Conservation (phyloP, 2,888 invertebrate species). For the Athetis lepigone region DNA sequence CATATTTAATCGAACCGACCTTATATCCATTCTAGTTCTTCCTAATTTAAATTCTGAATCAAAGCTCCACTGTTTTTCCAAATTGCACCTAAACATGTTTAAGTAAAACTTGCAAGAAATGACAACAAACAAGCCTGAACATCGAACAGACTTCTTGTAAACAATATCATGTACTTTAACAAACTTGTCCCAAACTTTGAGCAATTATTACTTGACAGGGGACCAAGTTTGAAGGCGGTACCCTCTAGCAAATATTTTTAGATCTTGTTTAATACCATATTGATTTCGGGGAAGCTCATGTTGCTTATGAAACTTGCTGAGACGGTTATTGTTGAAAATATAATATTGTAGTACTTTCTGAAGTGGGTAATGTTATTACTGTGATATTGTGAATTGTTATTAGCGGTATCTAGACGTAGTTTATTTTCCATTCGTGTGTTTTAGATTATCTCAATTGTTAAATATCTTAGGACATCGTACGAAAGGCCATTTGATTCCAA, state of each 20-base stretch:
- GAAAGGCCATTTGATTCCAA: no score
- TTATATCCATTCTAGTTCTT: neutral
- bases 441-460: no score
- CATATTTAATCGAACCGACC: no score
- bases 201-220: constrained; percentile 59
- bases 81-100: constrained; percentile 34
- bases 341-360: neutral
- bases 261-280: constrained; percentile 50
- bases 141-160: constrained; percentile 48
- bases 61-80: constrained; percentile 12
- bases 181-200: constrained; percentile 47
- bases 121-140: constrained; percentile 51
- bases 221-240: constrained; percentile 36
- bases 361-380: neutral
- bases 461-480: no score
- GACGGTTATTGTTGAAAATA: constrained; percentile 15
- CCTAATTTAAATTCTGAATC: neutral
- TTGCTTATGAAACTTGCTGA: constrained; percentile 35
- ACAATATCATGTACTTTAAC: constrained; percentile 58
- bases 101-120: constrained; percentile 45
- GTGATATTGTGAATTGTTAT: neutral
- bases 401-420: neutral
- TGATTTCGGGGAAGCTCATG: constrained; percentile 30
- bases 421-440: no score
- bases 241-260: constrained; percentile 47